phyloP scores from a whole-genome alignment of 2,797 vertebrate genomes.

The Varecia variegata region DNA sequence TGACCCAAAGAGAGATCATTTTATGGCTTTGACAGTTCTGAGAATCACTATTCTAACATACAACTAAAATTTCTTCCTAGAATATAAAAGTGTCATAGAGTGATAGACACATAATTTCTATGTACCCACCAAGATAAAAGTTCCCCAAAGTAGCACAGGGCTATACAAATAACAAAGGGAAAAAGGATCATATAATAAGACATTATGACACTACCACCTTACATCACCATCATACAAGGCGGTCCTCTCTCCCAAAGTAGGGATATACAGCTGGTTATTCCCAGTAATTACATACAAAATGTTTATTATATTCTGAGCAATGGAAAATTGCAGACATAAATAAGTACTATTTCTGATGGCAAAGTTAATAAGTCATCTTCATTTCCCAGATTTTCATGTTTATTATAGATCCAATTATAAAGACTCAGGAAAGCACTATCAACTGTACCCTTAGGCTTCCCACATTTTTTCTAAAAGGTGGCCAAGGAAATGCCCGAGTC shows the following conservation, averaged over 20 bases:
- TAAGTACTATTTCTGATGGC: background rate
- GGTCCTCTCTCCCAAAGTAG: background rate
- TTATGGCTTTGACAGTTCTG: background rate
- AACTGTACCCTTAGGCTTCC: background rate
- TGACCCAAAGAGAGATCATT: background rate
- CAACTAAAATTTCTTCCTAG: conserved; percentile 24
- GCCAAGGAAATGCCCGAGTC: background rate
- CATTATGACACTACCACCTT: background rate
- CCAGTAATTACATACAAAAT: background rate
- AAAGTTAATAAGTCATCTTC: conserved; percentile 6
- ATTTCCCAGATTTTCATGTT: conserved; percentile 1
- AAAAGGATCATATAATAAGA: background rate
- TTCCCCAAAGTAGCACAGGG: background rate
- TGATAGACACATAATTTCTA: background rate
- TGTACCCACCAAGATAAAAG: background rate
- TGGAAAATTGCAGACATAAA: background rate
- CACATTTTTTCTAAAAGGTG: background rate
- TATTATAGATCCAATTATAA: background rate
- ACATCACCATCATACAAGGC: background rate
- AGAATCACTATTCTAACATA: background rate
- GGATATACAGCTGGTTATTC: background rate
- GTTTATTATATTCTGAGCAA: background rate
- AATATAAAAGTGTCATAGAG: background rate
- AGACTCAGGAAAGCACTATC: background rate
- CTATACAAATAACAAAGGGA: background rate